Base-by-base conservation (phyloP, 2,888 invertebrate genomes). In the Tiliacea citrago region DNA sequence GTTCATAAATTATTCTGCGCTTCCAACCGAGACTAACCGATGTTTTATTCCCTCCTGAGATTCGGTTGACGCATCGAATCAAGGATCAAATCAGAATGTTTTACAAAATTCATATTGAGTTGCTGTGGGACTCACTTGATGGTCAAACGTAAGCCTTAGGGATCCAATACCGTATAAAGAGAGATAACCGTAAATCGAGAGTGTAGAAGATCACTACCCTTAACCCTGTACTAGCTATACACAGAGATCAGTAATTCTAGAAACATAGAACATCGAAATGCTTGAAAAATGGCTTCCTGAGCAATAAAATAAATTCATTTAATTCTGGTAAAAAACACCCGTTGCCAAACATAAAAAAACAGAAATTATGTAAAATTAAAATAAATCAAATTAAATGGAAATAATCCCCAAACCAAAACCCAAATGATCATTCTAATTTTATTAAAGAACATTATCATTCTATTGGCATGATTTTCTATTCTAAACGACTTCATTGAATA, bases 1-100 rank as follows among this genome's bases (percentile, higher is more conserved):
- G 53, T 51, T 61, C 47, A 61, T 61, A 75, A 75, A 75, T 65
- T 61, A 75, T n/a, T 55, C 21, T 1, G 81, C 18, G 75, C 53
- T 55, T 66, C 55, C 53, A 49, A 29, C 35, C 24, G 60, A 29
- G 24, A 75, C 42, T 61, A 66, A 81, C 42, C 60, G 61, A 75
- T 61, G 61, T 75, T 77, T 81, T 61, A 82, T 49, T 77, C 68
- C 49, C 82, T 47, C 62, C 16, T 35, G 82, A 63, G 68, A 42
- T 49, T 76, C 6, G 21, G 2, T 58, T 75, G 49, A 57, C 35
- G 53, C 58, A 21, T 75, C 24, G 55, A 75, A 75, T 81, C 29
- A 45, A 51, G 61, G 45, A 61, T 61, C 53, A 21, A 65, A 61
- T 80, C 47, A 80, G 63, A 80, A 62, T 29, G 55, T 35, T 80